Evolutionary conservation across 2,797 vertebrate genomes (phyloP).

Genomic region (Lepus oiostolus): DNA sequence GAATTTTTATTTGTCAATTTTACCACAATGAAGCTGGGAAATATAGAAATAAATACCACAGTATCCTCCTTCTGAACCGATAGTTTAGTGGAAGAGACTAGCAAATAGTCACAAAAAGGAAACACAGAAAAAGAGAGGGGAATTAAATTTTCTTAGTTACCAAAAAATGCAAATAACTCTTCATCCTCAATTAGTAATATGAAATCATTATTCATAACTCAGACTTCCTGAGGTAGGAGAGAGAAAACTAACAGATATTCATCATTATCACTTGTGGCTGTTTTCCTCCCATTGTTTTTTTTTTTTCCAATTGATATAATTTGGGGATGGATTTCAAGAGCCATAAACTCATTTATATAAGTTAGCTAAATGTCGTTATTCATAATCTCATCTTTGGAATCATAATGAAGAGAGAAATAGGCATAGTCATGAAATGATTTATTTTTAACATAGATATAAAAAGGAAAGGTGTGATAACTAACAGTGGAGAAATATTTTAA

Average conservation of each 20-base stretch:
- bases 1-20: background rate
- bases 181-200: slow-evolving; percentile 11
- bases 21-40: background rate
- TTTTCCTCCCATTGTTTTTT: background rate
- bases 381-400: slow-evolving; percentile 19
- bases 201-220: background rate
- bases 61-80: background rate
- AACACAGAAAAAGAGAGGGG: background rate
- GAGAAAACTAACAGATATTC: background rate
- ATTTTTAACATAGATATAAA: background rate
- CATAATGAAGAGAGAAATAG: background rate
- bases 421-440: background rate
- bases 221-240: background rate
- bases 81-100: background rate
- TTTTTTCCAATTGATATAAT: background rate
- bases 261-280: background rate
- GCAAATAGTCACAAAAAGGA: background rate
- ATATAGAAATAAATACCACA: background rate
- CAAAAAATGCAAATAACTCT: slow-evolving; percentile 11
- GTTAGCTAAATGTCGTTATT: background rate
- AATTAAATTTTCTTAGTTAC: slow-evolving; percentile 28
- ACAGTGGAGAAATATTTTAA: slow-evolving; percentile 8
- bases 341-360: background rate
- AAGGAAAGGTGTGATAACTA: background rate
- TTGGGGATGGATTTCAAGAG: background rate